Evolutionary conservation across 2,113 vertebrate species (phyloP).

Genomic region (Prietella phreatophila): DNA sequence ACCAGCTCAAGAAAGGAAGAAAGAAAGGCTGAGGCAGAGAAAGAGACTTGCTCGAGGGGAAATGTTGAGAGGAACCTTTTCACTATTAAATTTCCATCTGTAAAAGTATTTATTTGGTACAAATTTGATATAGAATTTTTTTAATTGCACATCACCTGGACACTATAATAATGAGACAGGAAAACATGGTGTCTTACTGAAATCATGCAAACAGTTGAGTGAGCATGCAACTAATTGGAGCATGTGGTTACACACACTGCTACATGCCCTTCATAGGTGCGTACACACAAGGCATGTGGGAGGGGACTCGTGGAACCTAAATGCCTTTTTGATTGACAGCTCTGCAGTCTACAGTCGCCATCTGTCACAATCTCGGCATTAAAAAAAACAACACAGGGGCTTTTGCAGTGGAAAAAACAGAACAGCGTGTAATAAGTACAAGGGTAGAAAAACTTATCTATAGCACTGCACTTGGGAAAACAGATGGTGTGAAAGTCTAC

Average conservation of each 20-base stretch:
- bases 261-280: constrained; percentile 35
- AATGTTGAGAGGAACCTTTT: constrained; percentile 22
- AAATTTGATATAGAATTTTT: neutral
- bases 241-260: constrained; percentile 17
- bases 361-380: constrained; percentile 61
- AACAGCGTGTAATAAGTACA: constrained; percentile 36
- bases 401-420: constrained; percentile 40
- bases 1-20: constrained; percentile 36
- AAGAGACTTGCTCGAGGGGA: neutral
- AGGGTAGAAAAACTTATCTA: constrained; percentile 50
- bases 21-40: neutral
- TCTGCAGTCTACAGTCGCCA: constrained; percentile 60
- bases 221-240: constrained; percentile 13
- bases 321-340: constrained; percentile 56
- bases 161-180: neutral
- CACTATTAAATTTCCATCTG: too few species aligned
- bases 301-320: constrained; percentile 23
- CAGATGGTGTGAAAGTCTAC: constrained; percentile 61
- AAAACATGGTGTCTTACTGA: neutral
- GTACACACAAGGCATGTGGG: constrained; percentile 33
- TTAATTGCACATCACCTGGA: neutral
- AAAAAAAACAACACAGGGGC: constrained; percentile 45
- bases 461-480: constrained; percentile 44
- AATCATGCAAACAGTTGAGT: neutral
- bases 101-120: neutral